phyloP scores from a whole-genome alignment of 2,113 vertebrate species.

The Tenebrosternarchus preto region DNA sequence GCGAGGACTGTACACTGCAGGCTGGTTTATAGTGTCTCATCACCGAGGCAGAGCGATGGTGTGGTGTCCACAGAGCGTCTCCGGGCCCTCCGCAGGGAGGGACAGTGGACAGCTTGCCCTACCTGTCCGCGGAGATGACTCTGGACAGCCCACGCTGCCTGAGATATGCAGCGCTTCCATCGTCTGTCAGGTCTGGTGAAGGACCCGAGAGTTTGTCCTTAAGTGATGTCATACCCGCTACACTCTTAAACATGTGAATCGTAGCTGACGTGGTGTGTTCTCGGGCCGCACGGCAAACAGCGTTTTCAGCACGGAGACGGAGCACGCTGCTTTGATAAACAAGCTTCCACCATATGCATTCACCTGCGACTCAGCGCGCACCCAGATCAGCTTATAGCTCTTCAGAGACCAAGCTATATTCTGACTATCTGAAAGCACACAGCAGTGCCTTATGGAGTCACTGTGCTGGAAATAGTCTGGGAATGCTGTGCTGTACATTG shows the following conservation, averaged over 20 bases:
- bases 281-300: slow-evolving; percentile 34
- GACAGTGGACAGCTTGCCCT: slow-evolving; percentile 40
- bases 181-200: slow-evolving; percentile 60
- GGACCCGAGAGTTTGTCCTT: slow-evolving; percentile 28
- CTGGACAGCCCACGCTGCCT: slow-evolving; percentile 35
- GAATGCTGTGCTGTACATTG: background rate
- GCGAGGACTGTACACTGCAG: background rate
- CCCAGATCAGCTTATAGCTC: slow-evolving; percentile 63
- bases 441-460: slow-evolving; percentile 56
- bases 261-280: slow-evolving; percentile 21
- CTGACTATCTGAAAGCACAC: slow-evolving; percentile 61
- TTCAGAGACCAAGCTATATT: slow-evolving; percentile 61
- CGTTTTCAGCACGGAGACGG: slow-evolving; percentile 25
- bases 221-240: slow-evolving; percentile 41
- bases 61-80: slow-evolving; percentile 3
- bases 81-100: slow-evolving; percentile 37
- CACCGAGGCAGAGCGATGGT: slow-evolving; percentile 21
- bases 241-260: slow-evolving; percentile 47
- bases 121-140: slow-evolving; percentile 36
- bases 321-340: slow-evolving; percentile 59
- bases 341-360: slow-evolving; percentile 58
- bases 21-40: background rate
- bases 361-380: slow-evolving; percentile 58
- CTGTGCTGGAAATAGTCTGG: slow-evolving; percentile 39
- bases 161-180: slow-evolving; percentile 33